Evolutionary conservation across 2,888 invertebrate species (phyloP).

Genomic region (Schrankia costaestrigalis): DNA sequence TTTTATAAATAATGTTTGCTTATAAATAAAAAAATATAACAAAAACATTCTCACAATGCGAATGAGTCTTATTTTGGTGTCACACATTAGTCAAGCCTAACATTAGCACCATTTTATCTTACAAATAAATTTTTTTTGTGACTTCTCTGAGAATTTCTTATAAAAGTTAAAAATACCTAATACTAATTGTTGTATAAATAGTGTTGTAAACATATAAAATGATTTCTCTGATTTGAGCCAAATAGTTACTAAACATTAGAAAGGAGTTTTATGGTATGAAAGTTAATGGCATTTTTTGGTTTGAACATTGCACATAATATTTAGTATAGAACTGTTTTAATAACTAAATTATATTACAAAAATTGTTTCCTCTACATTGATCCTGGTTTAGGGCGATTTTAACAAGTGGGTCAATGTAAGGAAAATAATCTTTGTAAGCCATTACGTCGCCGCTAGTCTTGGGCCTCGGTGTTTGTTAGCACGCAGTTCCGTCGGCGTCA

Average conservation of each 20-base stretch:
- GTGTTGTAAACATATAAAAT: constrained; percentile 65
- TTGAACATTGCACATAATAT: constrained; percentile 78
- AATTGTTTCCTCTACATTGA: constrained; percentile 64
- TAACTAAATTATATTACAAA: constrained; percentile 58
- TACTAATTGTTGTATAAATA: constrained; percentile 78
- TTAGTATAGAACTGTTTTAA: constrained; percentile 66
- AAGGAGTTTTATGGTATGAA: constrained; percentile 66
- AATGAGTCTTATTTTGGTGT: constrained; percentile 79
- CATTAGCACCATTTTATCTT: constrained; percentile 79
- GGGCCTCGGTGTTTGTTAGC: constrained; percentile 42
- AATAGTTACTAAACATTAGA: constrained; percentile 57
- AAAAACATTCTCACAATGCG: constrained; percentile 73
- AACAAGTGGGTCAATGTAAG: constrained; percentile 55
- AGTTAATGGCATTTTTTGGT: constrained; percentile 78
- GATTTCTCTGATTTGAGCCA: constrained; percentile 77
- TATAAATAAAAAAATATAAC: constrained; percentile 77
- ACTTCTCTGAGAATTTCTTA: constrained; percentile 78
- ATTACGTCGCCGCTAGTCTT: constrained; percentile 45
- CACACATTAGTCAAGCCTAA: constrained; percentile 78
- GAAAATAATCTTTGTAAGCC: constrained; percentile 63
- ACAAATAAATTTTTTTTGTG: constrained; percentile 78
- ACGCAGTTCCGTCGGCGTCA: constrained; percentile 38
- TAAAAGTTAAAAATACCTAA: constrained; percentile 80
- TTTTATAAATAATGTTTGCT: constrained; percentile 76
- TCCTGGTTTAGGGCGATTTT: constrained; percentile 60